A percentile compares a stretch with the other conserved stretches of the same genome.
These are phyloP conservation scores for Zingel zingel DNA, from an alignment of 2,113 vertebrate genomes.

Conservation along the genomic window DNA sequence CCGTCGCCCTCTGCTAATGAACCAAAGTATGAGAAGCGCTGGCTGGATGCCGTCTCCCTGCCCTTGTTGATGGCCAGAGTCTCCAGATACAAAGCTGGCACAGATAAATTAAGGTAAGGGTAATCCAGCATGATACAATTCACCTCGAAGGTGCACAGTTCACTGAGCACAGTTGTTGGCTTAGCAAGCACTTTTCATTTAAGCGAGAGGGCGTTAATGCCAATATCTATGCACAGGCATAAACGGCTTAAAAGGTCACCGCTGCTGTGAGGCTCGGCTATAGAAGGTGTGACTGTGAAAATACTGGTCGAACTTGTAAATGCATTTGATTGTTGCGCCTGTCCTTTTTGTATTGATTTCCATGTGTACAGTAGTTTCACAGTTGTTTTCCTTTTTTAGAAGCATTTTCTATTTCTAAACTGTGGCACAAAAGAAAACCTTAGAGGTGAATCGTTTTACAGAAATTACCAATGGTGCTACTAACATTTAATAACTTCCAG, in stretches of 20 bases:
- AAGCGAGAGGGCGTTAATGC: conserved; percentile 72
- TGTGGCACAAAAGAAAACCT: conserved; percentile 1
- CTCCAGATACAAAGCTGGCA: conserved; percentile 91
- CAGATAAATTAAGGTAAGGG: conserved; percentile 91
- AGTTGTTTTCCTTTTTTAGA: neutral
- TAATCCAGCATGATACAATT: conserved; percentile 76
- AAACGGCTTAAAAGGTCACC: conserved; percentile 80
- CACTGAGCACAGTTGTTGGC: conserved; percentile 59
- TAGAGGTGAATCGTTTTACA: conserved; percentile 7
- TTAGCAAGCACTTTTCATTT: conserved; percentile 71
- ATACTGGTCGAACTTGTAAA: conserved; percentile 42
- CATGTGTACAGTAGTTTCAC: conserved; percentile 27
- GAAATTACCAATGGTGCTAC: neutral
- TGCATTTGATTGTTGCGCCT: conserved; percentile 32
- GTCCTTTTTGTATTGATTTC: conserved; percentile 50
- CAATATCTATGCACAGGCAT: conserved; percentile 83
- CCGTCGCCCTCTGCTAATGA: conserved; percentile 91
- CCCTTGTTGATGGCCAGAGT: conserved; percentile 93
- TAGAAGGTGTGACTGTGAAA: conserved; percentile 33
- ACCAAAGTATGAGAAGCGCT: conserved; percentile 95
- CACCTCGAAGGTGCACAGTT: conserved; percentile 59
- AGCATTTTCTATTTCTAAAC: conserved; percentile 7
- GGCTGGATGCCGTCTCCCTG: conserved; percentile 91
- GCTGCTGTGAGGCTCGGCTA: conserved; percentile 40
- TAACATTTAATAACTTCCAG: neutral